These are phyloP conservation scores for Tetheella fluctuosa DNA, from an alignment of 2,888 invertebrate species.

Conservation along the genomic window DNA sequence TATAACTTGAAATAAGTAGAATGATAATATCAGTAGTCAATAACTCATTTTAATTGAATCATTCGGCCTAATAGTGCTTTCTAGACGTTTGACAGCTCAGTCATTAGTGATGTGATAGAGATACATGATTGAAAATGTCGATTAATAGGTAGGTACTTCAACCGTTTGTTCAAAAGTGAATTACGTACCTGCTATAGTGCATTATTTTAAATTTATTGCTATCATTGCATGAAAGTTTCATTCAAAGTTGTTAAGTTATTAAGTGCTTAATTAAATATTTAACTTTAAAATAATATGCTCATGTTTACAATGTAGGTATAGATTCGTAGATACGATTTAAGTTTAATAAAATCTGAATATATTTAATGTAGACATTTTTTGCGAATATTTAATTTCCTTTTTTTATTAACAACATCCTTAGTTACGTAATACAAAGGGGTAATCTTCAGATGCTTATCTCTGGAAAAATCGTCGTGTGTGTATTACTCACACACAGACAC, in stretches of 20 bases:
- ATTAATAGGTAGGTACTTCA: constrained; percentile 54
- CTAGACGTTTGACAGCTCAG: constrained; percentile 71
- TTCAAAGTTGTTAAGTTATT: neutral
- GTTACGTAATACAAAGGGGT: constrained; percentile 43
- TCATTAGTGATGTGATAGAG: constrained; percentile 68
- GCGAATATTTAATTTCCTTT: neutral
- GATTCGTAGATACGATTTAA: neutral
- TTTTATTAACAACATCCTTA: neutral
- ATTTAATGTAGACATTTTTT: neutral
- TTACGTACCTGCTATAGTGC: constrained; percentile 27
- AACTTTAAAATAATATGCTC: neutral
- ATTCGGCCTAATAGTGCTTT: constrained; percentile 71
- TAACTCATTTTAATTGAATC: constrained; percentile 80
- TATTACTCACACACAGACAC: constrained; percentile 28
- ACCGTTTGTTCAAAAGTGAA: constrained; percentile 30
- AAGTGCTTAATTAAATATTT: neutral
- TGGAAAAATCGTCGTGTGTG: constrained; percentile 59
- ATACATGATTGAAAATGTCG: constrained; percentile 54
- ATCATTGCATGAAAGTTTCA: neutral
- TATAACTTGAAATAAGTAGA: constrained; percentile 36
- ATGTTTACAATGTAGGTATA: too few relatives aligned
- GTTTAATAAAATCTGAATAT: neutral
- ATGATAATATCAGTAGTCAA: constrained; percentile 59
- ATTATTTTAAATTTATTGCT: constrained; percentile 30
- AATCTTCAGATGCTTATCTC: constrained; percentile 62